Evolutionary conservation across 2,797 vertebrate genomes (phyloP).

Genomic region (Hoplostethus mediterraneus): DNA sequence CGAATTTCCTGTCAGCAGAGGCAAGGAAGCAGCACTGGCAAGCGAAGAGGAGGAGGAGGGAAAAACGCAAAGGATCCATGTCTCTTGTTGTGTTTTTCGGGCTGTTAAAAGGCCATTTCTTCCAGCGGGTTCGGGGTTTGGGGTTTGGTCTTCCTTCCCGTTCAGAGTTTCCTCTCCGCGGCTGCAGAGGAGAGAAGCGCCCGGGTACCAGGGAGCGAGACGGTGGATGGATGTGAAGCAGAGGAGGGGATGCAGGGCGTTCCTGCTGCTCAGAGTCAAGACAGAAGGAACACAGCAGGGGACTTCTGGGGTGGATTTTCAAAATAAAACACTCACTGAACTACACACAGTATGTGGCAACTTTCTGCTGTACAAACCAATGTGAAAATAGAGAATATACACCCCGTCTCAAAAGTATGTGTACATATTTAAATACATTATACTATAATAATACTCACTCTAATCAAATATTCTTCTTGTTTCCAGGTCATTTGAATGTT

Average conservation of each 20-base stretch:
- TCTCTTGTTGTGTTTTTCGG: conserved; percentile 6
- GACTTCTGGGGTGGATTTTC: conserved; percentile 12
- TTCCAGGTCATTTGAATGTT: no score
- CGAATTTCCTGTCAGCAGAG: conserved; percentile 64
- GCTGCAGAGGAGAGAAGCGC: conserved; percentile 31
- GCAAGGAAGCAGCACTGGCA: conserved; percentile 42
- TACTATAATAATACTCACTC: no score
- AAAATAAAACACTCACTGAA: conserved; percentile 37
- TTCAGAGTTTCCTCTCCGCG: conserved; percentile 41
- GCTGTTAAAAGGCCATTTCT: conserved; percentile 54
- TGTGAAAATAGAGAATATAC: no score
- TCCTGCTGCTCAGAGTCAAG: conserved; percentile 44
- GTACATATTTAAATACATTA: no score
- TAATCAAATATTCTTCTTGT: no score
- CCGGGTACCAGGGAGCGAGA: not conserved
- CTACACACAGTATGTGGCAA: no score
- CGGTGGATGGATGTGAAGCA: conserved; percentile 54
- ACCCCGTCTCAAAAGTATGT: no score
- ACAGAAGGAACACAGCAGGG: accelerated
- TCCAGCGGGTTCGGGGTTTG: not conserved
- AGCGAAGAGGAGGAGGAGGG: conserved; percentile 37
- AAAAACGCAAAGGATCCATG: conserved; percentile 47
- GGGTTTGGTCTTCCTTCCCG: not conserved
- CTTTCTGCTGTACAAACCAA: no score
- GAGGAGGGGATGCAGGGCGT: conserved; percentile 68